Percentiles rank a stretch among this genome's conserved stretches.
Conservation (phyloP, 2,797 vertebrate genomes). For the Lemur catta region DNA sequence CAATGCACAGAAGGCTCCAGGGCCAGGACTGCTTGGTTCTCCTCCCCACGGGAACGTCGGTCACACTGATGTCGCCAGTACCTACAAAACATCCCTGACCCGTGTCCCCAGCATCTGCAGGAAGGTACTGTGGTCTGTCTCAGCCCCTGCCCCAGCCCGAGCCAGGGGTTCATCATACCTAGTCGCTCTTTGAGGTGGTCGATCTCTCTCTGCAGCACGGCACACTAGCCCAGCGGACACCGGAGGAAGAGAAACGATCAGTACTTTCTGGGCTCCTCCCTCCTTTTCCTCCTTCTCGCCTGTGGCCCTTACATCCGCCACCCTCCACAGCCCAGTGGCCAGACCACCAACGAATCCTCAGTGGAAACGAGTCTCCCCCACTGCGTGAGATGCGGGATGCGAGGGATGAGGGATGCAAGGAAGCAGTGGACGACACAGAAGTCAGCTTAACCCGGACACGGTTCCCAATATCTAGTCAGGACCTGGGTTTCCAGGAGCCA, state of each 20-base stretch:
- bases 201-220: neutral
- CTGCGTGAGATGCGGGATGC: too few species aligned
- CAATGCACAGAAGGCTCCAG: neutral
- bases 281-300: neutral
- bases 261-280: neutral
- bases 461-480: neutral
- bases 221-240: neutral
- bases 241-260: neutral
- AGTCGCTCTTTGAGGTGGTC: neutral
- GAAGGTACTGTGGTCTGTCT: neutral
- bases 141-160: too few species aligned
- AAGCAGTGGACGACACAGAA: too few species aligned
- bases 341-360: neutral
- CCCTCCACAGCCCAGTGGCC: neutral
- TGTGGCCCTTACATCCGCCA: neutral
- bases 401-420: too few species aligned
- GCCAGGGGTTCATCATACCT: neutral
- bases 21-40: neutral
- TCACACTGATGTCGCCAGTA: neutral
- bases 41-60: neutral
- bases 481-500: neutral
- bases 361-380: neutral
- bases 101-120: rapidly evolving
- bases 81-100: neutral
- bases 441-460: neutral